Percentiles rank a stretch among this genome's conserved stretches.
These are phyloP conservation scores for Corapipo altera DNA, from an alignment of 2,113 vertebrate genomes.

Conservation along the genomic window DNA sequence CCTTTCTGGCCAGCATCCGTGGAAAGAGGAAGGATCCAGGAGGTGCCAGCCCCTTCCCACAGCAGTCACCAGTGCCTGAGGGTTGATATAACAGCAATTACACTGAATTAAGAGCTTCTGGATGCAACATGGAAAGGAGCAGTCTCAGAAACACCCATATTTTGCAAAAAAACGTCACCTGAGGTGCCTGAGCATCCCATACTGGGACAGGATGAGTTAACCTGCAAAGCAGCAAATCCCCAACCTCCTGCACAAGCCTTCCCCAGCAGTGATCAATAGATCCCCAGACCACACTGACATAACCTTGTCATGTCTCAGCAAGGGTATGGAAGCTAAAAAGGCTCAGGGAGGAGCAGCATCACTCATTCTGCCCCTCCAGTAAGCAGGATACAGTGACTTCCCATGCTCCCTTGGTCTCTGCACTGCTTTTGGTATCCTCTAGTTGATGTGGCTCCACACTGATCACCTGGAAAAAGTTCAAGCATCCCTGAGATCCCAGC, in stretches of 20 bases:
- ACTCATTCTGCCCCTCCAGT: neutral
- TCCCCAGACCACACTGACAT: slow-evolving; percentile 77
- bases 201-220: slow-evolving; percentile 50
- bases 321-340: slow-evolving; percentile 75
- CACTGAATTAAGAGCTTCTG: neutral
- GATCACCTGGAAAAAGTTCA: slow-evolving; percentile 55
- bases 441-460: slow-evolving; percentile 58
- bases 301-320: slow-evolving; percentile 80
- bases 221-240: slow-evolving; percentile 68
- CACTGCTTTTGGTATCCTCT: slow-evolving; percentile 70
- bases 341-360: slow-evolving; percentile 11
- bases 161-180: neutral
- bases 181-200: rapidly evolving
- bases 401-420: slow-evolving; percentile 59
- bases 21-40: neutral
- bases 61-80: neutral
- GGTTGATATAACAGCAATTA: slow-evolving; percentile 19
- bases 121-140: neutral
- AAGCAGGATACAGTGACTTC: slow-evolving; percentile 59
- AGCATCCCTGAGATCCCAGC: slow-evolving; percentile 66
- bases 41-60: neutral
- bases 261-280: slow-evolving; percentile 79
- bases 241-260: slow-evolving; percentile 72
- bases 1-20: neutral
- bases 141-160: slow-evolving; percentile 1